A percentile compares a stretch with the other conserved stretches of the same genome.
Evolutionary conservation across 2,113 vertebrate genomes (phyloP).

Genomic region (Asarcornis scutulata): DNA sequence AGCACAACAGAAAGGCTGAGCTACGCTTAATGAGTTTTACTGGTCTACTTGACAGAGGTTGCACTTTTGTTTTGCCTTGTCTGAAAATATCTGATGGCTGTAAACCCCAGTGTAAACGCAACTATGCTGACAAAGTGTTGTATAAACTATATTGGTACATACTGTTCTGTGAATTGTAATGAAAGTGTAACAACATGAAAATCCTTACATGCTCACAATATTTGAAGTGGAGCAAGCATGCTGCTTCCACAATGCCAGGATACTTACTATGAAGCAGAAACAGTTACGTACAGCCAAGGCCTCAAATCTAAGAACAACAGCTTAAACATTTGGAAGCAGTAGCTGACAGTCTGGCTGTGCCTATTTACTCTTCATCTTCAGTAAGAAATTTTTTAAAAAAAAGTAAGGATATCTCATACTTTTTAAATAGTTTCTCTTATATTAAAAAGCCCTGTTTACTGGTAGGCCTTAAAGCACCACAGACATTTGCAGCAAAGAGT

Average conservation of each 20-base stretch:
- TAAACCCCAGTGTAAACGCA: background rate
- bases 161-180: background rate
- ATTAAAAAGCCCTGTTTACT: background rate
- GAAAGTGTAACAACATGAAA: background rate
- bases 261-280: background rate
- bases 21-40: background rate
- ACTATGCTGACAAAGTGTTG: background rate
- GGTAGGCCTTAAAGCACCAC: background rate
- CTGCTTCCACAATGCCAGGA: background rate
- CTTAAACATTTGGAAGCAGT: background rate
- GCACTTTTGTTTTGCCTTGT: background rate
- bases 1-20: background rate
- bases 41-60: background rate
- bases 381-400: background rate
- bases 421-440: background rate
- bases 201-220: background rate
- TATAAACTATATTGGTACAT: background rate
- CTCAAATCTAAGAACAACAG: background rate
- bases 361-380: background rate
- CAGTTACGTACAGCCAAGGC: background rate
- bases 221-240: background rate
- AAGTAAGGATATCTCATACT: background rate
- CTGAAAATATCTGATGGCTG: background rate
- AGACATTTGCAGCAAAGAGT: background rate
- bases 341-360: background rate